phyloP scores from a whole-genome alignment of 2,113 vertebrate genomes.

The Oxygymnocypris stewartii region DNA sequence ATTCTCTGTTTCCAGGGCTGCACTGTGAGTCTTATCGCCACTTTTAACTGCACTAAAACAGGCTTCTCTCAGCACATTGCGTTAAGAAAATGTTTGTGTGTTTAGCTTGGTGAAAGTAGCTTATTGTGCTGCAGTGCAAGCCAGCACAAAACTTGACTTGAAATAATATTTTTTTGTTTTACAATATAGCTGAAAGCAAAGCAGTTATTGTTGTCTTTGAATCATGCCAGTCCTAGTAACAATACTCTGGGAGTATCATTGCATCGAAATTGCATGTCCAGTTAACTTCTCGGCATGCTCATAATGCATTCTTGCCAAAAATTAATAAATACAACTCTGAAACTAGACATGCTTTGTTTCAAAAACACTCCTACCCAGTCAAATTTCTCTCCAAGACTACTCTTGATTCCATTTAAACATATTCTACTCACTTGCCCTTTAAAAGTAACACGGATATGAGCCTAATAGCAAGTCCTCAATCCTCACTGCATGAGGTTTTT shows the following conservation, averaged over 20 bases:
- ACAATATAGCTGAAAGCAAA: slow-evolving; percentile 9
- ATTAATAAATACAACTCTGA: neutral
- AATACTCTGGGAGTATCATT: neutral
- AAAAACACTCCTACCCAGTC: neutral
- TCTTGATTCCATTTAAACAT: slow-evolving; percentile 42
- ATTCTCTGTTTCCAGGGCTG: neutral
- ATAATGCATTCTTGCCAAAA: neutral
- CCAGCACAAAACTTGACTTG: slow-evolving; percentile 10
- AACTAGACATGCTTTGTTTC: neutral
- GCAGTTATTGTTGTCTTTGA: neutral
- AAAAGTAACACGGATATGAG: slow-evolving; percentile 40
- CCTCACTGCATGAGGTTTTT: slow-evolving; percentile 71
- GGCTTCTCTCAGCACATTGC: slow-evolving; percentile 61
- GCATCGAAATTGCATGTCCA: neutral
- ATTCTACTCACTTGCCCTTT: neutral
- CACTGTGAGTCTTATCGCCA: neutral
- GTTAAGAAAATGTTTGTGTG: slow-evolving; percentile 44
- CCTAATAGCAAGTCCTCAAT: slow-evolving; percentile 31
- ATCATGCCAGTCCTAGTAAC: neutral
- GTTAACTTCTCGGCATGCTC: slow-evolving; percentile 44
- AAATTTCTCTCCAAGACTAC: slow-evolving; percentile 57
- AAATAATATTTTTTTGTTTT: slow-evolving; percentile 11
- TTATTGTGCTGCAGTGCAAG: slow-evolving; percentile 13
- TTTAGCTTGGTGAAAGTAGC: slow-evolving; percentile 25
- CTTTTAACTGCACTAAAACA: slow-evolving; percentile 59